Conservation (phyloP, 2,113 vertebrate species). For the Corythoichthys intestinalis region DNA sequence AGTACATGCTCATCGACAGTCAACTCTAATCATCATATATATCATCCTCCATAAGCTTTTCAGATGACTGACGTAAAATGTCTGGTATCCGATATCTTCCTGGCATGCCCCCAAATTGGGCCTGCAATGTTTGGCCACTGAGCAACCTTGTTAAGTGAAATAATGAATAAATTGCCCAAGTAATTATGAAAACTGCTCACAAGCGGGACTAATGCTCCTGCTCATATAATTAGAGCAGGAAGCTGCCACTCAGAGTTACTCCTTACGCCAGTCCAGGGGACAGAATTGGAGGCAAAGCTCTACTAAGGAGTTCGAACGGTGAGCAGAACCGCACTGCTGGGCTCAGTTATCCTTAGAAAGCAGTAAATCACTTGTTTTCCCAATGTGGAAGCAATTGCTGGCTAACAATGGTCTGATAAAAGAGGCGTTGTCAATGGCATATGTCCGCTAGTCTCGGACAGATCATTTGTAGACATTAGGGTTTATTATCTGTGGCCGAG, state of each 20-base stretch:
- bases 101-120: conserved; percentile 52
- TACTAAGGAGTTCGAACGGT: conserved; percentile 22
- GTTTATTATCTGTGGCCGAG: conserved; percentile 35
- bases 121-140: conserved; percentile 50
- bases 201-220: conserved; percentile 65
- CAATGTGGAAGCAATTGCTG: conserved; percentile 29
- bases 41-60: conserved; percentile 33
- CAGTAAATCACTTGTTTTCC: conserved; percentile 44
- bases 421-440: conserved; percentile 40
- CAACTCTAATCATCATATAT: conserved; percentile 12
- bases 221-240: conserved; percentile 69
- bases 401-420: conserved; percentile 30
- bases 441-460: conserved; percentile 33
- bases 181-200: conserved; percentile 71
- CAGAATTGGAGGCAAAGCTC: conserved; percentile 43
- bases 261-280: conserved; percentile 39
- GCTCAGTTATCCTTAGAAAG: conserved; percentile 15
- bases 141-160: conserved; percentile 62
- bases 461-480: conserved; percentile 35
- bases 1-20: not conserved
- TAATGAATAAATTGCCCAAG: conserved; percentile 62
- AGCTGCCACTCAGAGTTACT: conserved; percentile 60
- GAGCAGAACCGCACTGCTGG: conserved; percentile 12
- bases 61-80: conserved; percentile 20
- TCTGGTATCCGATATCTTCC: conserved; percentile 47